phyloP scores from a whole-genome alignment of 2,888 invertebrate species.

The Drosophila histrio region DNA sequence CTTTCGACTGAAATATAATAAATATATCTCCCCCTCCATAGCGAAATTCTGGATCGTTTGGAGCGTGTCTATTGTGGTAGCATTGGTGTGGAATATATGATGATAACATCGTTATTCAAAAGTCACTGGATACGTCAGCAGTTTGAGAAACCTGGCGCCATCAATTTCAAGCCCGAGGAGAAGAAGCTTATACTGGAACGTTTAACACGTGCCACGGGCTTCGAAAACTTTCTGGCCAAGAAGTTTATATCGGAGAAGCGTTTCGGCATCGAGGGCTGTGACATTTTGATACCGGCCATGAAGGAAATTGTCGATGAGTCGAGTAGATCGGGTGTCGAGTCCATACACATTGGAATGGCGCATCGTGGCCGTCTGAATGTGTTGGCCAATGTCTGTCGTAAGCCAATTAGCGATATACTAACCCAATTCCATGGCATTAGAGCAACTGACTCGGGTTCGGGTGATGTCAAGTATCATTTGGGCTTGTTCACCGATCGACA shows the following conservation, averaged over 20 bases:
- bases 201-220: constrained; percentile 95
- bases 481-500: constrained; percentile 93
- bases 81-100: constrained; percentile 99
- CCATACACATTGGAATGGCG: constrained; percentile 96
- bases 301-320: constrained; percentile 98
- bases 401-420: constrained; percentile 93
- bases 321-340: constrained; percentile 96
- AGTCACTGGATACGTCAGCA: constrained; percentile 98
- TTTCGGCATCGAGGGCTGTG: constrained; percentile 99
- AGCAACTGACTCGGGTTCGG: constrained; percentile 91
- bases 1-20: too few species aligned
- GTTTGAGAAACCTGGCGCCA: constrained; percentile 95
- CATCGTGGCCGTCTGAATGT: constrained; percentile 93
- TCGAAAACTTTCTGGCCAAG: constrained; percentile 98
- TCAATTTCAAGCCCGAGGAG: constrained; percentile 92
- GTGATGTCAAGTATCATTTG: constrained; percentile 96
- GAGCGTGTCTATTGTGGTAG: constrained; percentile 97
- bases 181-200: constrained; percentile 96
- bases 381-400: constrained; percentile 94
- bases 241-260: constrained; percentile 99
- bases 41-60: constrained; percentile 95
- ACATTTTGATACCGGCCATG: constrained; percentile 98
- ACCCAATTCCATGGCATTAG: constrained; percentile 94
- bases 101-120: constrained; percentile 98
- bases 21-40: too few species aligned